These are phyloP conservation scores for Erebia aethiops DNA, from an alignment of 2,888 invertebrate species.

Conservation along the genomic window DNA sequence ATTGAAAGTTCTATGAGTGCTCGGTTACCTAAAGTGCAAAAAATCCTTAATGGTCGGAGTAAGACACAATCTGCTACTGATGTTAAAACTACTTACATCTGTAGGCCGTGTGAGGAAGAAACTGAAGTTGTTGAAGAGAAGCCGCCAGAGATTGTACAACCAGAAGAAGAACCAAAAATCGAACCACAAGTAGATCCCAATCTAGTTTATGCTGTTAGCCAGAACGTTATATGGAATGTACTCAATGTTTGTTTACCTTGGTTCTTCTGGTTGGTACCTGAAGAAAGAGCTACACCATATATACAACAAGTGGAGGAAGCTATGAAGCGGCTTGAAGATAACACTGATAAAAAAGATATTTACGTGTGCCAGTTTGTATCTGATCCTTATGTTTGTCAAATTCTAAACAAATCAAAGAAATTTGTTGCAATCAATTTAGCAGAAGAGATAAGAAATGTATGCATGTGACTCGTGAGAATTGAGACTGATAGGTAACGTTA, in stretches of 20 bases:
- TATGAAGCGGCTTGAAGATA: conserved; percentile 58
- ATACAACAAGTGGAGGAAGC: conserved; percentile 54
- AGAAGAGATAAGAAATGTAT: conserved; percentile 55
- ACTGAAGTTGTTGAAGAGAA: conserved; percentile 50
- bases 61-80: conserved; percentile 59
- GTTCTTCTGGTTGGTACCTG: conserved; percentile 65
- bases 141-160: conserved; percentile 51
- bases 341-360: conserved; percentile 69
- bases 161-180: conserved; percentile 56
- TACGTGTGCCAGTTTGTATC: conserved; percentile 66
- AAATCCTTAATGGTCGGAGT: conserved; percentile 45
- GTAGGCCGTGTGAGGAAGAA: conserved; percentile 64
- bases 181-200: conserved; percentile 57
- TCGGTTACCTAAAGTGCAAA: conserved; percentile 53
- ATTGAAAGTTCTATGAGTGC: conserved; percentile 57
- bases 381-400: conserved; percentile 60
- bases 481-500: too few species aligned
- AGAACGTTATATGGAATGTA: conserved; percentile 69
- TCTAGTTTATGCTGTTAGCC: conserved; percentile 63
- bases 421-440: conserved; percentile 62
- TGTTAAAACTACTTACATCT: conserved; percentile 63
- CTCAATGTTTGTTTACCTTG: conserved; percentile 69
- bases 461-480: not conserved
- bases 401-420: conserved; percentile 68
- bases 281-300: conserved; percentile 58